A percentile compares a stretch with the other conserved stretches of the same genome.
These are phyloP conservation scores for Pachydiplax longipennis DNA, from an alignment of 2,888 invertebrate genomes.

Conservation along the genomic window DNA sequence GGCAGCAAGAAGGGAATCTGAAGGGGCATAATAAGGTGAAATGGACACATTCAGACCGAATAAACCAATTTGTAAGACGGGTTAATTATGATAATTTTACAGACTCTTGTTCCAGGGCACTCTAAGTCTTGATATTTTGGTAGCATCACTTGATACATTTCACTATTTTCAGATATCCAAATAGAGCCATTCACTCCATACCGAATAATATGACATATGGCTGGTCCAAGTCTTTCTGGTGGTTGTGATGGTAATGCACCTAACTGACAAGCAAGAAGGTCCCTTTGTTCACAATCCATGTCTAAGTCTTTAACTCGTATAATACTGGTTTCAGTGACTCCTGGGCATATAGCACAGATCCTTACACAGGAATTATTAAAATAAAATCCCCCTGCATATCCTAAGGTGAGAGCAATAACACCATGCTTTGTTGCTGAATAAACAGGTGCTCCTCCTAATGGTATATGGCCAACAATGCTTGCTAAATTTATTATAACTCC, in stretches of 20 bases:
- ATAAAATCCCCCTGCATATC: neutral
- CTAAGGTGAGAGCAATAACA: neutral
- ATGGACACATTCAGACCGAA: no score
- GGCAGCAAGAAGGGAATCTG: no score
- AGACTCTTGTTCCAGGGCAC: neutral
- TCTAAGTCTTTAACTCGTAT: neutral
- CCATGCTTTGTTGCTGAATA: constrained; percentile 32
- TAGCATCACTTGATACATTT: neutral
- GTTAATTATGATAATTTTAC: no score
- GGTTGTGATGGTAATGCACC: neutral
- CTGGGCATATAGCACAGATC: constrained; percentile 46
- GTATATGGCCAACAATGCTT: neutral
- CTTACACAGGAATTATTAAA: constrained; percentile 41
- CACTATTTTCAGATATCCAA: constrained; percentile 8
- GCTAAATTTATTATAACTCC: constrained; percentile 19
- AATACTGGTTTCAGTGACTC: constrained; percentile 24
- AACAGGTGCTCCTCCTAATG: neutral
- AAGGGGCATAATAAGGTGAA: no score
- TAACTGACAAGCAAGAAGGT: neutral
- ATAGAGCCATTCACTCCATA: constrained; percentile 3
- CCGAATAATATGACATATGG: neutral
- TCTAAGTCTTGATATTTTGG: constrained; percentile 7
- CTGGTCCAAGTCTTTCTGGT: neutral
- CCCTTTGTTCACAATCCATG: neutral
- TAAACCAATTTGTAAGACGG: no score